Evolutionary conservation across 2,888 invertebrate genomes (phyloP).

Genomic region (Oxyscelio sp.): DNA sequence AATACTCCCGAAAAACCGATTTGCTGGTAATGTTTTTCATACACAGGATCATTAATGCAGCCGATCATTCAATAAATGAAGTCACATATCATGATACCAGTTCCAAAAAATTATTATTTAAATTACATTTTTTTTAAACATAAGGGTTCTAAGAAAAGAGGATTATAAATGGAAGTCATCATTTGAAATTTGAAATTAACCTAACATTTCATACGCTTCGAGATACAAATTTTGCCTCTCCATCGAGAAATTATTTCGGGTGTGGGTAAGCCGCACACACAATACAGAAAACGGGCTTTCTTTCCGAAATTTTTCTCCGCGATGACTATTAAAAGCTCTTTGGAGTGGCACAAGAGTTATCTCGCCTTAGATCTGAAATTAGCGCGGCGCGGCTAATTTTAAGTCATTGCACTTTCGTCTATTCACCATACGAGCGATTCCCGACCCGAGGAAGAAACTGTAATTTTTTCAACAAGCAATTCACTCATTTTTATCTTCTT

Average conservation of each 20-base stretch:
- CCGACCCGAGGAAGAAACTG: conserved; percentile 55
- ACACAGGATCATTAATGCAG: no score
- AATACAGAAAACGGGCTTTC: conserved; percentile 72
- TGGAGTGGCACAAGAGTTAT: conserved; percentile 76
- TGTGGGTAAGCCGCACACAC: conserved; percentile 67
- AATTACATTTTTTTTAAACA: no score
- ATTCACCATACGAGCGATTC: conserved; percentile 74
- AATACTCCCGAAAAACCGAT: no score
- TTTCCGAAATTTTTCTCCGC: conserved; percentile 73
- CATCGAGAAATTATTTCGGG: conserved; percentile 55
- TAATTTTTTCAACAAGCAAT: conserved; percentile 41
- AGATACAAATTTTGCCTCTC: conserved; percentile 7
- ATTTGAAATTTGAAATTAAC: neutral
- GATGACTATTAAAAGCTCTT: conserved; percentile 76
- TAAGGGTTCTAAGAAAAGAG: no score
- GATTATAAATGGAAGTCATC: neutral
- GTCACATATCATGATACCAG: no score
- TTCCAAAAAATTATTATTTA: no score
- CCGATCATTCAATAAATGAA: no score
- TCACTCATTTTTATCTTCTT: neutral
- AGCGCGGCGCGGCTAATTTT: conserved; percentile 76
- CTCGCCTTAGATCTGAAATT: conserved; percentile 77
- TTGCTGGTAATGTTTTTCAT: no score
- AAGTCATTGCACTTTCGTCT: conserved; percentile 77
- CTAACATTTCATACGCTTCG: neutral